Evolutionary conservation across 2,797 vertebrate species (phyloP).

Genomic region (Esox masquinongy): DNA sequence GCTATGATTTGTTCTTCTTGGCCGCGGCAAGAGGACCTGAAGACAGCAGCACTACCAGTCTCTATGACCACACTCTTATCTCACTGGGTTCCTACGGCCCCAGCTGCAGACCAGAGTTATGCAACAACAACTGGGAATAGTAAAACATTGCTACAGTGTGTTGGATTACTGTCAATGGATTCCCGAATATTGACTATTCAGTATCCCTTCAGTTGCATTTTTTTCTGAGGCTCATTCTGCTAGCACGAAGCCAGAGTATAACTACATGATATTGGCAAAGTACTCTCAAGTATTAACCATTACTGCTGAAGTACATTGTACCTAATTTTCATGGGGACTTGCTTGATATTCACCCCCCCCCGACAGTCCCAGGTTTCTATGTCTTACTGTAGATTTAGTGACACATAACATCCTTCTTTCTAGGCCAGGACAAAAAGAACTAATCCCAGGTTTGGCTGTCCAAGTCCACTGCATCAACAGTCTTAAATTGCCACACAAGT

Average conservation of each 20-base stretch:
- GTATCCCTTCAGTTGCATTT: background rate
- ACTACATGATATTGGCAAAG: background rate
- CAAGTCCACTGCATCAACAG: conserved; percentile 7
- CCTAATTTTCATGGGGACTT: background rate
- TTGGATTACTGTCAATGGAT: conserved; percentile 5
- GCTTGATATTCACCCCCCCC: background rate
- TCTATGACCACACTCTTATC: conserved; percentile 22
- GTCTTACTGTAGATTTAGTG: background rate
- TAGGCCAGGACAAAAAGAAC: background rate
- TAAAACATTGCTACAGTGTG: background rate
- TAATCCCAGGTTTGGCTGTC: conserved; percentile 3
- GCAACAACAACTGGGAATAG: background rate
- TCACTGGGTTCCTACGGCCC: background rate
- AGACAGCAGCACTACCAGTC: conserved; percentile 1
- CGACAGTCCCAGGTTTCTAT: background rate
- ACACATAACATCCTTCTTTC: background rate
- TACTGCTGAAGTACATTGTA: background rate
- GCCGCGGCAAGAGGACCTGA: background rate
- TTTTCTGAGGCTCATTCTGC: background rate
- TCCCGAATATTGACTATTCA: background rate
- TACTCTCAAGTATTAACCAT: background rate
- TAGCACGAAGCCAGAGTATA: background rate
- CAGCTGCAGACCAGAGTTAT: background rate
- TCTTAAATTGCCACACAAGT: background rate
- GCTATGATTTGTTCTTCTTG: background rate